Conservation (phyloP, 2,888 invertebrate genomes). For the Diloba caeruleocephala region DNA sequence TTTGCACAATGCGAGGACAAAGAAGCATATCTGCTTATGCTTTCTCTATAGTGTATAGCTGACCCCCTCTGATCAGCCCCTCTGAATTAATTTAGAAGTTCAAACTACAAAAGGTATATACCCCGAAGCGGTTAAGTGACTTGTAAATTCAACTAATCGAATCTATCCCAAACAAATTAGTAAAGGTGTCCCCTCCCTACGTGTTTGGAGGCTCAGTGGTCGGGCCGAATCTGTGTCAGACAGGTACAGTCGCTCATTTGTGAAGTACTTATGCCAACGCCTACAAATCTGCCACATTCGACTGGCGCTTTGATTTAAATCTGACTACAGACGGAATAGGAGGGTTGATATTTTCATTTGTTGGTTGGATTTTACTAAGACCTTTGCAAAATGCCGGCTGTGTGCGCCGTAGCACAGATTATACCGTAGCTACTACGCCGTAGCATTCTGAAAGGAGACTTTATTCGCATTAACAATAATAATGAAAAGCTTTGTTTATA, state of each 20-base stretch:
- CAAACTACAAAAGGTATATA: no score
- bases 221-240: slow-evolving; percentile 11
- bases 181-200: slow-evolving; percentile 3
- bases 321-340: slow-evolving; percentile 1
- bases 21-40: no score
- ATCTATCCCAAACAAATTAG: slow-evolving; percentile 27
- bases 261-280: slow-evolving; percentile 11
- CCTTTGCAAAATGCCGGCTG: neutral
- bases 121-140: no score
- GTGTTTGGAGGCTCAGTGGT: neutral
- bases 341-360: slow-evolving; percentile 7
- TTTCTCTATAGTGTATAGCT: no score
- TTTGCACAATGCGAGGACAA: no score
- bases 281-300: slow-evolving; percentile 1
- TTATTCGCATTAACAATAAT: no score
- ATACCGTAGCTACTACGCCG: no score
- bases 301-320: slow-evolving; percentile 28
- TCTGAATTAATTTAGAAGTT: no score
- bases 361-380: slow-evolving; percentile 2
- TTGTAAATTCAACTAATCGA: slow-evolving; percentile 8
- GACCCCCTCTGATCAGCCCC: no score
- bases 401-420: neutral
- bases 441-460: no score
- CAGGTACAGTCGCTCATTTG: slow-evolving; percentile 8
- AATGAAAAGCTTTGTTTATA: no score